Base-by-base conservation (phyloP, 2,113 vertebrate genomes). In the Bostrychus sinensis region DNA sequence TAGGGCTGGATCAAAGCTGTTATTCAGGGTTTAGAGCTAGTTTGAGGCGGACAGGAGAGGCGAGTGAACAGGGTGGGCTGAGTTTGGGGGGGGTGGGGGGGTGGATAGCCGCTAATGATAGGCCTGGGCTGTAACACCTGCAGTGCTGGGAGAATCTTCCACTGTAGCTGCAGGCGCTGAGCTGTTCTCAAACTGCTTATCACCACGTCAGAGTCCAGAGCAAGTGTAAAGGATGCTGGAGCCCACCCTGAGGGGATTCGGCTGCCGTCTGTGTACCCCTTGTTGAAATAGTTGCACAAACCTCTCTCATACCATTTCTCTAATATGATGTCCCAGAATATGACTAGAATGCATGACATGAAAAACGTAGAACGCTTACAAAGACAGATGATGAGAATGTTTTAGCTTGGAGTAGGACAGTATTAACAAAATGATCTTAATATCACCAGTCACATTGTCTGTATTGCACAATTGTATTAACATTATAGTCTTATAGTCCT, bases 1-100 rank as follows among this genome's bases (percentile, higher is more conserved):
- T 78, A 76, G 25, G 26, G 41, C 25, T 51, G 57, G 72, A 83
- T 77, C 73, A 77, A 77, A 77, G 77, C 63, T 50, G 34, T 76
- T 63, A 80, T 64, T 77, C 59, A 58, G 54, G 26, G 48, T 65
- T 53, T 62, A 26, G 65, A 69, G 53, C 41, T 39, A 30, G 51
- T 72, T 62, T 28, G 48, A 60, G 68, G 56, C 4, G 30, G 58
- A 68, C 63, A 37, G 56, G 63, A 59, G 66, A 62, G 75, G 46
- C 2, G 9, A 38, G 20, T 23, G 26, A 32, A 36, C 20, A n/a
- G n/a, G 50, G 58, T 36, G 43, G 68, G 64, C 25, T 36, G 39
- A 50, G 51, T 61, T 10, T 7, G 39, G 48, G 28, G 50, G 63
- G 50, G 48, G 28, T 42, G 63, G 50, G 28, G 63, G 34, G 60